Percentiles rank a stretch among this genome's conserved stretches.
These are phyloP conservation scores for Graphium colonna DNA, from an alignment of 2,888 invertebrate species.

Conservation along the genomic window DNA sequence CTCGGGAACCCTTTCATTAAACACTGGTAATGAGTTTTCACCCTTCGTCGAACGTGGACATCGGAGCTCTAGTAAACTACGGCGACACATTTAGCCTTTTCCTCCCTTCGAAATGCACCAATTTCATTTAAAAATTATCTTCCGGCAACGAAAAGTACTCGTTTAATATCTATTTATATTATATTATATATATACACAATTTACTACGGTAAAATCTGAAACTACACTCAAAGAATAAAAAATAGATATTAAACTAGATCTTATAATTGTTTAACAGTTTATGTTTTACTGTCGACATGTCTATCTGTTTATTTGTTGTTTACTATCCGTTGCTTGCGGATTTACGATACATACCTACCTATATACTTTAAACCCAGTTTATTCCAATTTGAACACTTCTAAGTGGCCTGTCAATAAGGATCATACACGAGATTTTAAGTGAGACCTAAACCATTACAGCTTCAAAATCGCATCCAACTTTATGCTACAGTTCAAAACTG, in stretches of 20 bases:
- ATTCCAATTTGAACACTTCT: no score
- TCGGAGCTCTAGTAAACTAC: conserved; percentile 57
- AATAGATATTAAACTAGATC: not conserved
- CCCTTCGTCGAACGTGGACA: no score
- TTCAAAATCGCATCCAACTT: no score
- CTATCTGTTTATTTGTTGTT: not conserved
- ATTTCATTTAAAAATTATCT: conserved; percentile 20
- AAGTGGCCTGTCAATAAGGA: no score
- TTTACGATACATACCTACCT: no score
- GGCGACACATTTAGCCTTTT: conserved; percentile 58
- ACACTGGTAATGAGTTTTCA: conserved; percentile 76
- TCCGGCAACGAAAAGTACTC: not conserved
- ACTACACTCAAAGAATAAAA: not conserved
- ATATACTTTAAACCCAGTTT: no score
- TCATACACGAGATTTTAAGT: no score
- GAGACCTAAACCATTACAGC: no score
- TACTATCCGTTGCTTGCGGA: no score
- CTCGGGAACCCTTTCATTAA: no score
- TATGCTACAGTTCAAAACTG: no score
- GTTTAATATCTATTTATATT: not conserved
- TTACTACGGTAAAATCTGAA: conserved; percentile 23
- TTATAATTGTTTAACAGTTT: not conserved
- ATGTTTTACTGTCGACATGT: not conserved
- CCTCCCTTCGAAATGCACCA: conserved; percentile 43
- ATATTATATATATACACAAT: not conserved